Base-by-base conservation (phyloP, 2,888 invertebrate species). In the Zygaena filipendulae region DNA sequence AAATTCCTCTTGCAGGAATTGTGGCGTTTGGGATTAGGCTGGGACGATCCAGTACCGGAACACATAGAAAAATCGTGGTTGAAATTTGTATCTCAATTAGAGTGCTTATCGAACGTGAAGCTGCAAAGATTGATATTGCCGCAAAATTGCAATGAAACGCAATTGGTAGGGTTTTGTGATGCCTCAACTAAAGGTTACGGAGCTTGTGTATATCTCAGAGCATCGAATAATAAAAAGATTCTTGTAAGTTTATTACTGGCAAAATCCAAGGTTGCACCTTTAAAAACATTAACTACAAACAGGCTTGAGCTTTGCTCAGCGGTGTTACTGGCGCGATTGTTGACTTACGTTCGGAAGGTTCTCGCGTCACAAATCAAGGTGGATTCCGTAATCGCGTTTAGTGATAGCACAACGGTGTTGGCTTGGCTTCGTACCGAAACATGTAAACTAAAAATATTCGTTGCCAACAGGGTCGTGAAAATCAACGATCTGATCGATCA, bases 1-100 rank as follows among this genome's bases (percentile, higher is more conserved):
- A 21, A 21, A 21, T 21, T 21, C 3, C 21, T 21, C 9, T 11
- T 21, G 11, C 21, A 21, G 12, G 21, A 21, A 11, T 21, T 21
- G 12, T 21, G 21, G 21, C 21, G 21, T 3, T 13, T 13, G 3
- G 12, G 12, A n/a, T n/a, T 23, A 3, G 11, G 11, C 2, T 23
- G 23, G 23, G 23, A 23, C 13, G 23, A 23, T 7, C 12, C n/a
- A 16, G 16, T 7, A 7, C 16, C 16, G 4, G 16, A 16, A 16
- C 4, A 16, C 16, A 16, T 16, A 5, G 16, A 16, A 16, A 5
- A 4, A 7, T 4, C 4, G 16, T 16, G 16, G 16, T 5, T 7
- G 7, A 7, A 4, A 7, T 16, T 16, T 4, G 7, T 5, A 7
- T 7, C 4, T 16, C 16, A 16, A 7, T 16, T 16, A 7, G 5